Conservation (phyloP, 2,888 invertebrate genomes). For the Hypena proboscidalis region DNA sequence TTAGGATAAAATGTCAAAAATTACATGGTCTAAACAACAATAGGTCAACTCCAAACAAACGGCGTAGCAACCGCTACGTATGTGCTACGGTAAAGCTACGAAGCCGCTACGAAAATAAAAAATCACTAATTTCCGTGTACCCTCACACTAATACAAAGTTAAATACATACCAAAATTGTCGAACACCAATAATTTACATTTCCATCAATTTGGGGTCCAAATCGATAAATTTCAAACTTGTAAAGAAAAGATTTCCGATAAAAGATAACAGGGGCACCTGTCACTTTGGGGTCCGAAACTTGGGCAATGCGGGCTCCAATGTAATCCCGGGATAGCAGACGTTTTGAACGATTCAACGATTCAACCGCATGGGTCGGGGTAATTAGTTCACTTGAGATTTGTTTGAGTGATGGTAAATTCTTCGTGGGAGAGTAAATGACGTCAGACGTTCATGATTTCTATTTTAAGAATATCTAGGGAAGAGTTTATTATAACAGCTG, state of each 20-base stretch:
- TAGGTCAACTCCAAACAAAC: no score
- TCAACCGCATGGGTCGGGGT: constrained; percentile 14
- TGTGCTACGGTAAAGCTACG: no score
- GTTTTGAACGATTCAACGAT: constrained; percentile 31
- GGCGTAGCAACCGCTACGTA: no score
- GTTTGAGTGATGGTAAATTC: constrained; percentile 30
- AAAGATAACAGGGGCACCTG: constrained; percentile 41
- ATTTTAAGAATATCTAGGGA: no score
- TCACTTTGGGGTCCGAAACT: constrained; percentile 36
- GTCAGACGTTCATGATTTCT: no score
- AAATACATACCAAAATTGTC: background rate
- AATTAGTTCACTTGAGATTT: constrained; percentile 35
- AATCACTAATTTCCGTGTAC: no score
- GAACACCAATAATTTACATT: constrained; percentile 14
- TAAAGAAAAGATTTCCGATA: constrained; percentile 41
- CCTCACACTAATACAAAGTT: no score
- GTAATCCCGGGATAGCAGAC: constrained; percentile 32
- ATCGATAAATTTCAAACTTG: constrained; percentile 41
- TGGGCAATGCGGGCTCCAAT: constrained; percentile 33
- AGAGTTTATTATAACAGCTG: no score
- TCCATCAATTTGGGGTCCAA: constrained; percentile 12
- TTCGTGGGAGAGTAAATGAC: no score
- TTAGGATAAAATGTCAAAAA: no score
- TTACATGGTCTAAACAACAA: no score
- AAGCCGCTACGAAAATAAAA: background rate